phyloP scores from a whole-genome alignment of 2,888 invertebrate species.

The Alitta virens region DNA sequence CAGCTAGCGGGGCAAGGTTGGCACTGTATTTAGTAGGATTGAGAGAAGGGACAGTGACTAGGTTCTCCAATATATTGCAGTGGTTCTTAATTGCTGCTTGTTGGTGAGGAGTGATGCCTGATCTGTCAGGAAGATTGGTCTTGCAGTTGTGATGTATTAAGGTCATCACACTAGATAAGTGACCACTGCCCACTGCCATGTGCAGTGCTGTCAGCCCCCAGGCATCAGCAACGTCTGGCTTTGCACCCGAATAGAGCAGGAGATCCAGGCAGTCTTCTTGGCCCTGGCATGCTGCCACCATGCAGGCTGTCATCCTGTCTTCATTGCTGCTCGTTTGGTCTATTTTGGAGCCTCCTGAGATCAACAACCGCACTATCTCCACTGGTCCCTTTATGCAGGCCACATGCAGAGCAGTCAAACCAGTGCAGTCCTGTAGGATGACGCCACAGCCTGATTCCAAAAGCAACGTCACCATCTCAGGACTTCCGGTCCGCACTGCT shows the following conservation, averaged over 20 bases:
- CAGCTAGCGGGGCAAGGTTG: neutral
- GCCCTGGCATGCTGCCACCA: neutral
- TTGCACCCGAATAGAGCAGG: neutral
- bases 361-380: neutral
- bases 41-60: neutral
- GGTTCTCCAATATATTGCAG: neutral
- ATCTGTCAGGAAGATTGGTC: neutral
- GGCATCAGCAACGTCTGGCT: neutral
- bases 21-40: neutral
- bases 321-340: neutral
- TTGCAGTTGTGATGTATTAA: neutral
- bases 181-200: neutral
- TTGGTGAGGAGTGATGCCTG: neutral
- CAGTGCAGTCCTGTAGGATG: neutral
- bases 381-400: neutral
- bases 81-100: neutral
- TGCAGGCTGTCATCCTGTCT: neutral
- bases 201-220: neutral
- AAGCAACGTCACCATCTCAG: neutral
- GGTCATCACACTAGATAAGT: neutral
- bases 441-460: neutral
- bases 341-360: neutral
- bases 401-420: neutral
- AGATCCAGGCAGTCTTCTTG: neutral
- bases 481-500: neutral